Conservation (phyloP, 1,140 invertebrate species). For the Conus ventricosus region DNA sequence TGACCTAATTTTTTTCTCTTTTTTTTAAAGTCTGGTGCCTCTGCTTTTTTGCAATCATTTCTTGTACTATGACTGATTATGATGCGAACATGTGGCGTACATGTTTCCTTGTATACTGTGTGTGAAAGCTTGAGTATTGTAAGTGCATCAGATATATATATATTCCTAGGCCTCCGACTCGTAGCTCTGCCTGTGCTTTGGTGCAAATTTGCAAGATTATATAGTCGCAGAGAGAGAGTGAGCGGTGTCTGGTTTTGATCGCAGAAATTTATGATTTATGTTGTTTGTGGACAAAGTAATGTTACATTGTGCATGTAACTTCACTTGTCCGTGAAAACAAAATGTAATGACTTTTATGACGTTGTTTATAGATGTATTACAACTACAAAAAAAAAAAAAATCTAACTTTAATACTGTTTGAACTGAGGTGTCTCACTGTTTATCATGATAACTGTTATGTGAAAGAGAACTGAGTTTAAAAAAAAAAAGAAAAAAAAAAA, state of each 20-base stretch:
- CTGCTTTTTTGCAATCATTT: conserved; percentile 11
- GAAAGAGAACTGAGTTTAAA: conserved; percentile 23
- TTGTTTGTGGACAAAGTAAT: not conserved
- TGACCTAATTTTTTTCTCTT: not conserved
- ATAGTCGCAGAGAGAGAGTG: not conserved
- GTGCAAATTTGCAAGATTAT: conserved; percentile 10
- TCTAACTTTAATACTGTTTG: conserved; percentile 19
- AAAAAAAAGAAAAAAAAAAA: conserved; percentile 15
- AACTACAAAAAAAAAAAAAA: not conserved
- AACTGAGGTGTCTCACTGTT: conserved; percentile 35
- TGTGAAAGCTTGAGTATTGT: not conserved
- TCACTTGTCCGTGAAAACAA: not conserved
- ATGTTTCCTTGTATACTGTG: no score
- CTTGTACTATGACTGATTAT: not conserved
- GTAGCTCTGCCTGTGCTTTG: not conserved
- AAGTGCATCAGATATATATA: not conserved
- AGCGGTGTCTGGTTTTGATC: not conserved
- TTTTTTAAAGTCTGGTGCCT: not conserved
- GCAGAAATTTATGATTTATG: not conserved
- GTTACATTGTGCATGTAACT: not conserved
- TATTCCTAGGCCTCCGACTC: not conserved
- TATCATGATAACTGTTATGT: conserved; percentile 34
- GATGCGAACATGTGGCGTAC: not conserved
- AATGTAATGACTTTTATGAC: conserved; percentile 13
- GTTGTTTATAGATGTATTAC: conserved; percentile 22